phyloP scores from a whole-genome alignment of 2,888 invertebrate genomes.

The Tachina fera region DNA sequence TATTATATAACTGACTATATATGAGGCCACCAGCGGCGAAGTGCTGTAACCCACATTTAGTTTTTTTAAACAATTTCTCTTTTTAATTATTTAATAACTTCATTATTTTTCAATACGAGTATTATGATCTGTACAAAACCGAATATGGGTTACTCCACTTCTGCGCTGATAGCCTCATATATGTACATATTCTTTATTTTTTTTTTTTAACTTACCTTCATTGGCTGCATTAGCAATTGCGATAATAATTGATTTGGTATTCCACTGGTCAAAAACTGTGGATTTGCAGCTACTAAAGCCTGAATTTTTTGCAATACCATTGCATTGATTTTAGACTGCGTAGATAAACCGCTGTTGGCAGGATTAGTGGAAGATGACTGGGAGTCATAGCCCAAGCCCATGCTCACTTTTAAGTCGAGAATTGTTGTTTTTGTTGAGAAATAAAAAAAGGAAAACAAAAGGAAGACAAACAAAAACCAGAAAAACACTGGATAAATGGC shows the following conservation, averaged over 20 bases:
- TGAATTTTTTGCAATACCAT: conserved; percentile 82
- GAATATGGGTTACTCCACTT: no score
- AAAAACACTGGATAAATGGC: conserved; percentile 61
- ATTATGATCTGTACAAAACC: no score
- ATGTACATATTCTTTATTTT: no score
- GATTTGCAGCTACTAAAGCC: conserved; percentile 81
- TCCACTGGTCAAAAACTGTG: conserved; percentile 82
- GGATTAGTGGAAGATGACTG: conserved; percentile 68
- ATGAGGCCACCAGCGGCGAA: no score
- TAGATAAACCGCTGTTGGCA: conserved; percentile 70
- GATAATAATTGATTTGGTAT: conserved; percentile 85
- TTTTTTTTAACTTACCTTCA: conserved; percentile 77
- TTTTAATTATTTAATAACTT: no score
- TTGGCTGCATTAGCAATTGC: conserved; percentile 86
- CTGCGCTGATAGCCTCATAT: no score
- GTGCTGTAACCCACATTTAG: no score
- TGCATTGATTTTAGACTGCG: conserved; percentile 78
- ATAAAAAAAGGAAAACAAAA: conserved; percentile 20
- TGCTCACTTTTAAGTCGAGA: conserved; percentile 55
- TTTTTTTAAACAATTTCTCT: no score
- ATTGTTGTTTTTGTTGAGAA: not conserved
- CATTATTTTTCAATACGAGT: no score
- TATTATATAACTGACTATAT: no score
- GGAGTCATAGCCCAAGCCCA: conserved; percentile 61
- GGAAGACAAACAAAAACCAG: conserved; percentile 19